phyloP scores from a whole-genome alignment of 2,888 invertebrate species.

The Drymonia ruficornis region DNA sequence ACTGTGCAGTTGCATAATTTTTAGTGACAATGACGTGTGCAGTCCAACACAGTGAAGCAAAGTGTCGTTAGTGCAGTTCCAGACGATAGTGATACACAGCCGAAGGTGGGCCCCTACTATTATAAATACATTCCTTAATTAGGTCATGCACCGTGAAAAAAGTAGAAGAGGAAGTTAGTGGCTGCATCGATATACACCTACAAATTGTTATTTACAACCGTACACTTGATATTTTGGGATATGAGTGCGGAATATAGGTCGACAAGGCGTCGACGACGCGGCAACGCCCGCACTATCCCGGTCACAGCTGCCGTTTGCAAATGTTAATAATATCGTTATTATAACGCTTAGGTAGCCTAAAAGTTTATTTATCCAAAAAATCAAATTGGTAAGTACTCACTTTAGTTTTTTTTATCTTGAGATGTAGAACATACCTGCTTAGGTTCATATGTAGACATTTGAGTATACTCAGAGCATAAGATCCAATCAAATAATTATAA shows the following conservation, averaged over 20 bases:
- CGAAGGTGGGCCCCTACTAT: constrained; percentile 22
- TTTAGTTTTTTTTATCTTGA: too few species aligned
- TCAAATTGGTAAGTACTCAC: too few species aligned
- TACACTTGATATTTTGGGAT: constrained; percentile 78
- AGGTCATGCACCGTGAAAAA: neutral
- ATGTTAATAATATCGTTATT: constrained; percentile 50
- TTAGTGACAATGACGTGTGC: constrained; percentile 41
- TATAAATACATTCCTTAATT: neutral
- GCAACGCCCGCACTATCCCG: constrained; percentile 80
- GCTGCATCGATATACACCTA: constrained; percentile 12
- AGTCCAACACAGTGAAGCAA: constrained; percentile 31
- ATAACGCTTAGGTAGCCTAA: constrained; percentile 9
- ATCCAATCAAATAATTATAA: too few species aligned
- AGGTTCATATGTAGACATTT: too few species aligned
- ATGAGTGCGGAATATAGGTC: constrained; percentile 79
- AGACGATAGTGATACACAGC: constrained; percentile 5
- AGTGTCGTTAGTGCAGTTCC: constrained; percentile 20
- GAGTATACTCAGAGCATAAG: too few species aligned
- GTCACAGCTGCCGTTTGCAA: constrained; percentile 72
- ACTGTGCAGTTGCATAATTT: constrained; percentile 61
- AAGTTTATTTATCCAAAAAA: neutral
- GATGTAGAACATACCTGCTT: too few species aligned
- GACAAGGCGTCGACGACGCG: constrained; percentile 65
- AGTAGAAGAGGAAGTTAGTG: neutral
- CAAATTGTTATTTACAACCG: constrained; percentile 38